Conservation (phyloP, 2,113 vertebrate species). For the Protobothrops mucrosquamatus region DNA sequence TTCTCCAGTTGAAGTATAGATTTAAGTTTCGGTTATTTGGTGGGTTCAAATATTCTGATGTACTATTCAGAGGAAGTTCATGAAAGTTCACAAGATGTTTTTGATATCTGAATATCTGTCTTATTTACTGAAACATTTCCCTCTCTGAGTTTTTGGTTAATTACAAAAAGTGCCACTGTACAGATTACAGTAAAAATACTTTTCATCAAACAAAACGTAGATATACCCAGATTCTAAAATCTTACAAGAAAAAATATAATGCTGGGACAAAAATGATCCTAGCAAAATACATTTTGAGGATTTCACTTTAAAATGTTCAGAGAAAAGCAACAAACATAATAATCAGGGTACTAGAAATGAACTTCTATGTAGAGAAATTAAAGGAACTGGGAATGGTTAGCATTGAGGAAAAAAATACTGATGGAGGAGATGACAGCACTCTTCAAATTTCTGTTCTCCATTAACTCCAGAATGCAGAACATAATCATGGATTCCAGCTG, state of each 20-base stretch:
- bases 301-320: background rate
- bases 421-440: background rate
- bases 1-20: conserved; percentile 12
- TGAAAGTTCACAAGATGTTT: conserved; percentile 15
- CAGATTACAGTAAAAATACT: conserved; percentile 40
- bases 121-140: background rate
- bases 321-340: background rate
- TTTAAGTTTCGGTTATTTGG: conserved; percentile 46
- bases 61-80: conserved; percentile 37
- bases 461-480: background rate
- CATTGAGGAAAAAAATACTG: background rate
- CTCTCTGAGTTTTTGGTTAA: conserved; percentile 11
- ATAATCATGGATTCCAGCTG: background rate
- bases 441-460: background rate
- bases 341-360: background rate
- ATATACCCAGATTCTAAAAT: background rate
- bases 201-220: conserved; percentile 19
- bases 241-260: conserved; percentile 14
- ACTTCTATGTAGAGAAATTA: background rate
- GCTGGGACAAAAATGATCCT: conserved; percentile 17
- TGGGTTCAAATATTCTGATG: conserved; percentile 23
- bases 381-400: background rate
- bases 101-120: conserved; percentile 29
- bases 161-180: conserved; percentile 18
- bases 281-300: background rate